Percentiles rank a stretch among this genome's conserved stretches.
These are phyloP conservation scores for Paraescarpia echinospica DNA, from an alignment of 1,140 invertebrate genomes.

Conservation along the genomic window DNA sequence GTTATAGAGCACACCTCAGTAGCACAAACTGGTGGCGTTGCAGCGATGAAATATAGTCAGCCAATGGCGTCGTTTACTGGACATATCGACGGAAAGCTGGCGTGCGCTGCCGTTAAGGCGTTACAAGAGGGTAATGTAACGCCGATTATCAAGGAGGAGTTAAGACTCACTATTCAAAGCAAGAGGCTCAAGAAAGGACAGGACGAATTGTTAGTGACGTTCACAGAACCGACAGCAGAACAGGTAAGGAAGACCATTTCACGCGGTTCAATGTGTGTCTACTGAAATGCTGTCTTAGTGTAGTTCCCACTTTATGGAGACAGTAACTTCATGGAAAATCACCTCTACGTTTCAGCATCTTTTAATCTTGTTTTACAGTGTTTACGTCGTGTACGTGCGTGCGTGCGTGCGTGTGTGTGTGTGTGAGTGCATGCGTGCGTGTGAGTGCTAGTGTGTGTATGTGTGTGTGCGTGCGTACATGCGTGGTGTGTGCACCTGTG, in stretches of 20 bases:
- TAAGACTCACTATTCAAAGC: neutral
- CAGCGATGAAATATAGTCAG: neutral
- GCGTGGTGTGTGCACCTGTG: too few species aligned
- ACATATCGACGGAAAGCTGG: neutral
- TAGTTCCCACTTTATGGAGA: neutral
- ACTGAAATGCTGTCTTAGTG: too few species aligned
- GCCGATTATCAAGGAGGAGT: neutral
- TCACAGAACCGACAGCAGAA: neutral
- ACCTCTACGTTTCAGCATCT: neutral
- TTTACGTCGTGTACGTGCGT: too few species aligned
- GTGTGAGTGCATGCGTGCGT: too few species aligned
- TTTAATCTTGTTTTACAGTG: neutral
- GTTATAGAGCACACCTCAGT: neutral
- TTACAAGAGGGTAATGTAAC: neutral
- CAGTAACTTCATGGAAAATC: neutral
- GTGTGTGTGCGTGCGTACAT: too few species aligned
- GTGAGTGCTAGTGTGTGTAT: too few species aligned
- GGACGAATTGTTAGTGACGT: neutral
- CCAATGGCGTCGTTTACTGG: neutral
- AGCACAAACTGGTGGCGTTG: neutral
- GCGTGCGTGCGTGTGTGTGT: too few species aligned
- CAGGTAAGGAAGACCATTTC: neutral
- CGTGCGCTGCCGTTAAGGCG: neutral
- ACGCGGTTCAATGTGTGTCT: too few species aligned
- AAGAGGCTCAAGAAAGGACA: neutral